Conservation (phyloP, 1,140 invertebrate genomes). For the Micrasema minimum region DNA sequence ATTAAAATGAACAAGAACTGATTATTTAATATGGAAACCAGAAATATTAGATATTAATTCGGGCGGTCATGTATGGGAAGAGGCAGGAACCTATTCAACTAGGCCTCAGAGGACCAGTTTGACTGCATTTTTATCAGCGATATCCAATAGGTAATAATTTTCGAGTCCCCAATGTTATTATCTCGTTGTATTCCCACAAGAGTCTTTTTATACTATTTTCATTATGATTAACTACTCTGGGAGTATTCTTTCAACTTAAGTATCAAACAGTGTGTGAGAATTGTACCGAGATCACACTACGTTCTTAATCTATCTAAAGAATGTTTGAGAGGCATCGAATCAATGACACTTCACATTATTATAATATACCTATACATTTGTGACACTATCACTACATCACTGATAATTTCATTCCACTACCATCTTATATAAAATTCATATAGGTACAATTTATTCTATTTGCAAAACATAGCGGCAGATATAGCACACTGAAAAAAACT, state of each 20-base stretch:
- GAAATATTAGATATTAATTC: constrained; percentile 52
- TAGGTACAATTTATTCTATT: no score
- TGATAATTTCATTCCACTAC: no score
- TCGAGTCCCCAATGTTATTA: constrained; percentile 53
- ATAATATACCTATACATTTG: no score
- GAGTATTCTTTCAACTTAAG: constrained; percentile 13
- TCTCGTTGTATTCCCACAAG: constrained; percentile 50
- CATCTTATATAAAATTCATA: no score
- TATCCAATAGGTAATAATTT: constrained; percentile 54
- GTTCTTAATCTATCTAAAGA: constrained; percentile 1
- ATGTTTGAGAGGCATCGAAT: background rate
- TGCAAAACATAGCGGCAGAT: no score
- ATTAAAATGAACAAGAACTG: constrained; percentile 54
- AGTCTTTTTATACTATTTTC: constrained; percentile 40
- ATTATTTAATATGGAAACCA: constrained; percentile 52
- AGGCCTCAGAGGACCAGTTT: constrained; percentile 47
- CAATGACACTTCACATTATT: background rate
- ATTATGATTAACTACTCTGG: constrained; percentile 34
- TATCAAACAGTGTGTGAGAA: constrained; percentile 26
- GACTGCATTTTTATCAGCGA: constrained; percentile 54
- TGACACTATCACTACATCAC: no score
- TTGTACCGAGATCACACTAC: constrained; percentile 14
- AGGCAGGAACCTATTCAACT: constrained; percentile 17
- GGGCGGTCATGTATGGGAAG: constrained; percentile 35
- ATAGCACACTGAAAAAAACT: no score